These are phyloP conservation scores for Montipora cactus DNA, from an alignment of 64 coral and sea anemone genomes.

Conservation along the genomic window DNA sequence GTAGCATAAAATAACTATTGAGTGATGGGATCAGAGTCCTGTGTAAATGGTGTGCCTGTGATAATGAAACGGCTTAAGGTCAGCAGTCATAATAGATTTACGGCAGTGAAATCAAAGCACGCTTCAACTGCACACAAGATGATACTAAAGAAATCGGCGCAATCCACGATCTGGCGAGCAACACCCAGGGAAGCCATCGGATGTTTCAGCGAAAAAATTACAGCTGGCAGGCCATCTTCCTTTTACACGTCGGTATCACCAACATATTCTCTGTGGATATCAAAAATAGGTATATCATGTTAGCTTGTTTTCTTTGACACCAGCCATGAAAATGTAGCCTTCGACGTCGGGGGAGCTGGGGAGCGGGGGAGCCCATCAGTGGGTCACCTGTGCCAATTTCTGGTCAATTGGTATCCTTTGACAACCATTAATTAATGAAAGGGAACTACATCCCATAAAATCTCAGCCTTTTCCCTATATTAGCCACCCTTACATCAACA, in stretches of 20 bases:
- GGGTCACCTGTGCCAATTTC: neutral
- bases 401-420: neutral
- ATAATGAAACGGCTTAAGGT: no score
- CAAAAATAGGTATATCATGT: neutral
- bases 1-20: no score
- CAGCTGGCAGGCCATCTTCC: neutral
- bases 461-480: no score
- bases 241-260: slow-evolving; percentile 27
- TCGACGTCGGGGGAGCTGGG: no score
- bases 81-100: neutral
- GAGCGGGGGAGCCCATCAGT: neutral
- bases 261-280: slow-evolving; percentile 29
- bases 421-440: neutral
- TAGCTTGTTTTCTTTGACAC: neutral
- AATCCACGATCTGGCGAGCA: neutral
- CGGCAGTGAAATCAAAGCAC: neutral
- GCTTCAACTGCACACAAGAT: neutral
- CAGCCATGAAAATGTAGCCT: neutral
- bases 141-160: neutral
- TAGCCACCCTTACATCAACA: no score
- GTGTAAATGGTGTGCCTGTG: no score
- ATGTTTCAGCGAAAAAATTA: neutral
- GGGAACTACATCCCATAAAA: no score
- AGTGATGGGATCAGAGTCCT: no score
- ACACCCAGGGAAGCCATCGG: neutral